phyloP scores from a whole-genome alignment of 2,888 invertebrate species.

The Acanthosoma haemorrhoidale region DNA sequence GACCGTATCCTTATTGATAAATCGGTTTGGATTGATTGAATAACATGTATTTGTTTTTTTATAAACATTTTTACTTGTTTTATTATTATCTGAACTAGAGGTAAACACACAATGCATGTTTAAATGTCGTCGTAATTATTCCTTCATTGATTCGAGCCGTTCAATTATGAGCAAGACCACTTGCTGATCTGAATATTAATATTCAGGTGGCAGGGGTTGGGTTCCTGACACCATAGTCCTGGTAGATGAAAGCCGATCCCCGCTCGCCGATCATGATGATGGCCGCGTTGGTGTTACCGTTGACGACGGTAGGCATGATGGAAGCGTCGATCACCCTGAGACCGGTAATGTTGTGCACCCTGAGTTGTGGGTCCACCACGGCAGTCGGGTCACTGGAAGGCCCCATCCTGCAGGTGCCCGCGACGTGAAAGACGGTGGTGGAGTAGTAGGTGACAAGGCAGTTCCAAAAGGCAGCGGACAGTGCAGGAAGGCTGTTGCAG shows the following conservation, averaged over 20 bases:
- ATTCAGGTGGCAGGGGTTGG: background rate
- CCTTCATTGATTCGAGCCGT: too few species aligned
- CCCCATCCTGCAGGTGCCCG: conserved; percentile 44
- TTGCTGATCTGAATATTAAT: too few species aligned
- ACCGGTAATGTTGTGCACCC: conserved; percentile 42
- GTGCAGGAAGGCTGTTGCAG: conserved; percentile 38
- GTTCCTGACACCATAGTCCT: conserved; percentile 1
- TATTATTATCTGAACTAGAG: too few species aligned
- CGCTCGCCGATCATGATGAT: conserved; percentile 45
- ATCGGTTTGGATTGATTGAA: too few species aligned
- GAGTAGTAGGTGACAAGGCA: conserved; percentile 63
- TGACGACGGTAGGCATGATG: conserved; percentile 45
- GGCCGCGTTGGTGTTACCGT: conserved; percentile 45
- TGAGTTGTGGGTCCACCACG: conserved; percentile 43
- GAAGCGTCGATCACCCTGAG: conserved; percentile 46
- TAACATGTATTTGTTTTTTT: too few species aligned
- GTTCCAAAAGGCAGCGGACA: conserved; percentile 40
- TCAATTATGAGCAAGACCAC: too few species aligned
- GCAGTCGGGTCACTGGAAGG: conserved; percentile 40
- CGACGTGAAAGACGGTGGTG: conserved; percentile 34
- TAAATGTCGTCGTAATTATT: too few species aligned
- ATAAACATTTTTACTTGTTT: too few species aligned
- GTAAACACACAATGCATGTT: too few species aligned
- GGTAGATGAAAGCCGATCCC: conserved; percentile 41
- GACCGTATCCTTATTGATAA: too few species aligned